These are phyloP conservation scores for Venusia cambrica DNA, from an alignment of 2,888 invertebrate genomes.

Conservation along the genomic window DNA sequence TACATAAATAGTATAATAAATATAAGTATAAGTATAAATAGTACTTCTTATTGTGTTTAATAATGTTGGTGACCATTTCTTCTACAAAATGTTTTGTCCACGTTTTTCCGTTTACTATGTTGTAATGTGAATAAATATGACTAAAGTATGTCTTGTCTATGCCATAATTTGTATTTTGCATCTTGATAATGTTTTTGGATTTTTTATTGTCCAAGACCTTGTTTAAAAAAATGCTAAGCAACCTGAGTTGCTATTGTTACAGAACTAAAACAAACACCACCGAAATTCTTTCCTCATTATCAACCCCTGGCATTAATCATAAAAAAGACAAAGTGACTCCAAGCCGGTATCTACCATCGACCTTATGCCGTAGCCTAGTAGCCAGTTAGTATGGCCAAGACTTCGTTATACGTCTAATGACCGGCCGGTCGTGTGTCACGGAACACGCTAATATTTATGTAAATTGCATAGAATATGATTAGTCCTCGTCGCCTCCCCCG, in stretches of 20 bases:
- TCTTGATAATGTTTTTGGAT: too few species aligned
- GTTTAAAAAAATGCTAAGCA: slow-evolving; percentile 1
- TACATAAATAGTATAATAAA: too few species aligned
- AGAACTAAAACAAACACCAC: slow-evolving; percentile 35
- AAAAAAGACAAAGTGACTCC: slow-evolving; percentile 77
- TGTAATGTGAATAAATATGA: too few species aligned
- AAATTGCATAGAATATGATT: slow-evolving; percentile 81
- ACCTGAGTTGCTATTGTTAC: slow-evolving; percentile 9
- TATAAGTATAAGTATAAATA: too few species aligned
- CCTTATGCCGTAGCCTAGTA: slow-evolving; percentile 9
- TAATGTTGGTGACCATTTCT: too few species aligned
- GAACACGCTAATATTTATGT: slow-evolving; percentile 80
- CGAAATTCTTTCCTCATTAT: slow-evolving; percentile 54
- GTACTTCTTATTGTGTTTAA: too few species aligned
- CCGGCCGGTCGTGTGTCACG: slow-evolving; percentile 69
- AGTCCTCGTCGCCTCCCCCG: slow-evolving; percentile 76
- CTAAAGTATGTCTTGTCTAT: too few species aligned
- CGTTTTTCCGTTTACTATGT: too few species aligned
- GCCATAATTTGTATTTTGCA: too few species aligned
- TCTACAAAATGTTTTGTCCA: too few species aligned
- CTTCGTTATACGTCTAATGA: slow-evolving; percentile 48
- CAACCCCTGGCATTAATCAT: slow-evolving; percentile 69
- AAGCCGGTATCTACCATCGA: slow-evolving; percentile 62
- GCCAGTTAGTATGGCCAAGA: slow-evolving; percentile 13
- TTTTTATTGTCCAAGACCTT: too few species aligned